Evolutionary conservation across 2,888 invertebrate species (phyloP), one percentile per base, ranked within the genome.

Genomic region (Tiliacea citrago): DNA sequence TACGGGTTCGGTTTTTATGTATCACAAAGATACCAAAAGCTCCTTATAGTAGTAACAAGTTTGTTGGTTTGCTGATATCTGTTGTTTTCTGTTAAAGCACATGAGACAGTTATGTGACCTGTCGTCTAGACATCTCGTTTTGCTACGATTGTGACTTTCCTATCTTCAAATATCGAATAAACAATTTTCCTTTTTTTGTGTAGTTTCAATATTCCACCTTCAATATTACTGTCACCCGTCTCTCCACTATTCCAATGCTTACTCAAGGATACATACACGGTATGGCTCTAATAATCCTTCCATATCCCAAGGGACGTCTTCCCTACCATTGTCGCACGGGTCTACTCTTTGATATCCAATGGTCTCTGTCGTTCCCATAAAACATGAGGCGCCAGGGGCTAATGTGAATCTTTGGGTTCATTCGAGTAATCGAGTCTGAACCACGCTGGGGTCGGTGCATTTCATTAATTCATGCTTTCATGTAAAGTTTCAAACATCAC

Each of bases 1-100:
- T 57, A 45, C 12, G 29, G 45, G 45, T 70, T 67, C 13, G 24
- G 69, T 61, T 65, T 62, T 53, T 63, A 58, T 24, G 21, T 29
- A 47, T 67, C 47, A 16, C 24, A 21, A 49, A 63, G 24, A 47
- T 16, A 51, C 24, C 29, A n/a, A 16, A 53, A 67, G 18, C 29
- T 67, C 2, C 2, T 60, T 47, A 29, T 45, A n/a, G 12, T 13
- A 35, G 21, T 45, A 55, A 53, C 35, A 7, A 13, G n/a, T 10
- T 60, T 47, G 3, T 53, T 29, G 8, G 13, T 29, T 65, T 18
- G 12, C 45, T 47, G 12, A 10, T 47, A 24, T 24, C 24, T 7
- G 8, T 49, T 16, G 29, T n/a, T 35, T 35, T 35, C 9, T n/a
- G n/a, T 21, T n/a, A 35, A 0, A 66, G 6, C 9, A 21, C 1